Percentiles rank a stretch among this genome's conserved stretches.
Evolutionary conservation across 2,113 vertebrate genomes (phyloP).

Genomic region (Halichoeres trimaculatus): DNA sequence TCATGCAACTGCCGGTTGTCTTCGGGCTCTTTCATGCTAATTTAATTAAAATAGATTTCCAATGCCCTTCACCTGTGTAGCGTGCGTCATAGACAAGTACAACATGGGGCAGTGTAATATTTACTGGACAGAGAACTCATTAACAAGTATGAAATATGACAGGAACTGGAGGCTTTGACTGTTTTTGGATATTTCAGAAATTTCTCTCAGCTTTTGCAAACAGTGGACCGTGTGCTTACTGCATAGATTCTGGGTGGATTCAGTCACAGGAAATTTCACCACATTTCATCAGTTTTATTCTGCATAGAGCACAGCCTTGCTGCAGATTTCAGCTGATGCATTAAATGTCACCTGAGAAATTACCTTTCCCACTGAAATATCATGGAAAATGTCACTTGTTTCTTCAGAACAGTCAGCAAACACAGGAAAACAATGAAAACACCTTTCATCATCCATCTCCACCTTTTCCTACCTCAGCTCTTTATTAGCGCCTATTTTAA

Average conservation of each 20-base stretch:
- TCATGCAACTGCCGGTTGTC: slow-evolving; percentile 43
- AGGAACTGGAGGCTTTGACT: background rate
- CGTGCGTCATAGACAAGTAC: background rate
- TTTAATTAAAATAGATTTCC: slow-evolving; percentile 79
- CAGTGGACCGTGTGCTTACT: background rate
- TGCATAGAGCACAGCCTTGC: background rate
- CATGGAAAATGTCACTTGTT: slow-evolving; percentile 17
- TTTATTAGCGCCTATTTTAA: slow-evolving; percentile 20
- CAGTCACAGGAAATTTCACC: background rate
- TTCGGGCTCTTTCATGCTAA: slow-evolving; percentile 62
- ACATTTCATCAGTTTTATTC: slow-evolving; percentile 39
- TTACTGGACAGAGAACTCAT: slow-evolving; percentile 23
- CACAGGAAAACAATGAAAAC: slow-evolving; percentile 36
- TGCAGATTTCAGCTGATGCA: background rate
- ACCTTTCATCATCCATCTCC: slow-evolving; percentile 23
- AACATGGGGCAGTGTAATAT: slow-evolving; percentile 31
- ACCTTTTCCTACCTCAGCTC: background rate
- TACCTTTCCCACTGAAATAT: slow-evolving; percentile 24
- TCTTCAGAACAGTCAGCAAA: slow-evolving; percentile 39
- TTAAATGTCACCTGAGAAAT: slow-evolving; percentile 43
- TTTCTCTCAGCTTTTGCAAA: background rate
- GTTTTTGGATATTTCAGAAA: background rate
- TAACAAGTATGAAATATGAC: slow-evolving; percentile 24
- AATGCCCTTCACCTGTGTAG: slow-evolving; percentile 58
- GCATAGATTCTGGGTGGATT: background rate